Conservation (phyloP, 2,888 invertebrate genomes). For the Thymelicus lineola region DNA sequence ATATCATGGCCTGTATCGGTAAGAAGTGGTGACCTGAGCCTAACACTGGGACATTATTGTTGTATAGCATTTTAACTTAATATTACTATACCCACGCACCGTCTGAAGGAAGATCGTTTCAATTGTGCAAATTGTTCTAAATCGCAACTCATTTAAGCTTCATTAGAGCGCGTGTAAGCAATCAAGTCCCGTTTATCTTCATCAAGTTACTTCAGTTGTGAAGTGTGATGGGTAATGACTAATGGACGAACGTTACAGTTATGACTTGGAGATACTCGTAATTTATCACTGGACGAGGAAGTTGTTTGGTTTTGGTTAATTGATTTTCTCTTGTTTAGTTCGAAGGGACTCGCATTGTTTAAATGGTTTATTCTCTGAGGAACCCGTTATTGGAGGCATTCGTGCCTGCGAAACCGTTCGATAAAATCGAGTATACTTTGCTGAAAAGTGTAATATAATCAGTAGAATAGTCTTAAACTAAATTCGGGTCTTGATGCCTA, state of each 20-base stretch:
- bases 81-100: not conserved
- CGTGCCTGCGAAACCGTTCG: not conserved
- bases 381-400: no score
- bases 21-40: no score
- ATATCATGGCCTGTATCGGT: no score
- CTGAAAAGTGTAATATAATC: no score
- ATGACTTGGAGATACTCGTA: not conserved
- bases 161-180: conserved; percentile 22
- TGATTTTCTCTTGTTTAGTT: no score
- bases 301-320: not conserved
- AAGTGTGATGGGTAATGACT: conserved; percentile 15
- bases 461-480: no score
- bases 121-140: conserved; percentile 11
- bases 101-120: not conserved
- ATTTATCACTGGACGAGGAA: conserved; percentile 20
- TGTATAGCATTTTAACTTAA: no score
- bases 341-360: no score
- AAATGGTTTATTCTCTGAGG: no score
- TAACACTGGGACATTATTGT: no score
- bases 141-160: conserved; percentile 17
- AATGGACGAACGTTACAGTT: conserved; percentile 10
- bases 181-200: conserved; percentile 17
- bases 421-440: not conserved
- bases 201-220: conserved; percentile 6
- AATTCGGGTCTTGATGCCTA: no score